Evolutionary conservation across 2,113 vertebrate species (phyloP), one percentile per base, ranked within the genome.

Genomic region (Halcyon malimbica): DNA sequence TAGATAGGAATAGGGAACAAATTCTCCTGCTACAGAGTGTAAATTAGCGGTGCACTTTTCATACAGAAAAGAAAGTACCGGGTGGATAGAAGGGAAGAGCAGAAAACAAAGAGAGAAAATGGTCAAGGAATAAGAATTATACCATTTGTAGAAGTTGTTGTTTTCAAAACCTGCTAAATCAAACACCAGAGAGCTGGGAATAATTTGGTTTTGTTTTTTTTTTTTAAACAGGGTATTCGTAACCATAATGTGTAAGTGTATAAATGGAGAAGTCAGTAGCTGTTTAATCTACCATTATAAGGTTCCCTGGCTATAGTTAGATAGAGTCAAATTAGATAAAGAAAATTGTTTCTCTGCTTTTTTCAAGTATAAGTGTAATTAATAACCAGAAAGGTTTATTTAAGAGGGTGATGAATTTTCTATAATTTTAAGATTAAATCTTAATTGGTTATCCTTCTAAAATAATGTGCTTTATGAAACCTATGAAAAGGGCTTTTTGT

Each of bases 401-500:
- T 93, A 59, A 96, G 46, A 93, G 23, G 6, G 10, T 78, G 64
- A 60, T 81, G 68, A 86, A 86, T 90, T 96, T 92, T 93, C 81
- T 84, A 13, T 82, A 44, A 74, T 93, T 78, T 77, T n/a, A 91
- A 95, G 93, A 93, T 95, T 89, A 96, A 91, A 95, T 97, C 95
- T 95, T 91, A 95, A 94, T 94, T 95, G 71, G 68, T 67, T 90
- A 94, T 67, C n/a, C 68, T 88, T 73, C 63, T 88, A 76, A 93
- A 95, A 89, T 87, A 83, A 88, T 56, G 39, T 77, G 31, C 75
- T 88, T 91, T 90, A 62, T 87, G 59, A 93, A 67, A 94, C 37
- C 37, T 77, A 21, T 91, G 60, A 90, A 94, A 88, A 76, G 82
- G 50, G 11, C 68, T 83, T 93, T 87, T 83, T 79, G 37, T 88